phyloP scores from a whole-genome alignment of 2,113 vertebrate genomes.

The Speoplatyrhinus poulsoni region DNA sequence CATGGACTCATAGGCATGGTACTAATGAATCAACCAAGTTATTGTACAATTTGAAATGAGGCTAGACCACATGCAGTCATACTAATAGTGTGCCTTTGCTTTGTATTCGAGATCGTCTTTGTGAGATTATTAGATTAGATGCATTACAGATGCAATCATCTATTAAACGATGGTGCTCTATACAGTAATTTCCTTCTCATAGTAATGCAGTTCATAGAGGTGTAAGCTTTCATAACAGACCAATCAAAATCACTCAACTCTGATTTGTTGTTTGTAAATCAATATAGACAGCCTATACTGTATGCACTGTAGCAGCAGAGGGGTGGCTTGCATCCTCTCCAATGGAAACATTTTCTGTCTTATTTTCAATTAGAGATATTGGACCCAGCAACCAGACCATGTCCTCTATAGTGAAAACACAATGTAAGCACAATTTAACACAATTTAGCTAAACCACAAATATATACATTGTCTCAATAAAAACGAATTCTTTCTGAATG shows the following conservation, averaged over 20 bases:
- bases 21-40: no score
- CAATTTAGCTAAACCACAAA: no score
- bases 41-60: slow-evolving; percentile 34
- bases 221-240: background rate
- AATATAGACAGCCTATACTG: no score
- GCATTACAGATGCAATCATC: background rate
- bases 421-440: no score
- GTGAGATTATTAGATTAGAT: slow-evolving; percentile 47
- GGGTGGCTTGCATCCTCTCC: background rate
- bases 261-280: background rate
- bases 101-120: slow-evolving; percentile 44
- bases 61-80: slow-evolving; percentile 31
- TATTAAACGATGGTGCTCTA: slow-evolving; percentile 11
- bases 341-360: no score
- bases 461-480: no score
- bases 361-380: no score
- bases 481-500: no score
- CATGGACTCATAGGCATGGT: no score
- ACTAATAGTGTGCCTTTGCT: slow-evolving; percentile 40
- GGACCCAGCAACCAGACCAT: no score
- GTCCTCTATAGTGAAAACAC: no score
- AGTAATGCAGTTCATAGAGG: background rate
- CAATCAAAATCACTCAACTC: background rate
- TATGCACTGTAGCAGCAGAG: background rate
- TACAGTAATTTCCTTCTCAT: background rate